Base-by-base conservation (phyloP, 2,888 invertebrate species). In the Boloria euphrosyne region DNA sequence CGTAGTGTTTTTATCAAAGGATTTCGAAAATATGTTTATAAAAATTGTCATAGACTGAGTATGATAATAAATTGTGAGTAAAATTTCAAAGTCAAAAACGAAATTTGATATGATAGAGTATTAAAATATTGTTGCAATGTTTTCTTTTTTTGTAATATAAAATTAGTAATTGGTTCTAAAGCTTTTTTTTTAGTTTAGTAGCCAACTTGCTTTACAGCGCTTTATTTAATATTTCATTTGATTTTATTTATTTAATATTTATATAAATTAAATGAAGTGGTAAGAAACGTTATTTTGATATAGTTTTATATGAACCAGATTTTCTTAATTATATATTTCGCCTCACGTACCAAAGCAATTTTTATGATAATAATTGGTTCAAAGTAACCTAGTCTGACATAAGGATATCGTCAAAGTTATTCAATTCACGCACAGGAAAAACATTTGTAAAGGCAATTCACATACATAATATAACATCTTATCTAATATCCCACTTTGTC, bases 1-100 rank as follows among this genome's bases (percentile, higher is more conserved):
- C 73, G 63, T 70, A 73, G 71, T 74, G 75, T 76, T 79, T 75
- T 73, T 66, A 62, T 59, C 58, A 66, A 65, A 68, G 59, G 16
- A 18, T 44, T 65, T 49, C 13, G 47, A 51, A 27, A 27, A 43
- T 64, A 27, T 58, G 22, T 46, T 14, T 22, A 57, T 57, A 17
- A 53, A 58, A 27, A 59, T 65, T 65, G 13, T 18, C 0, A 5
- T 60, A 14, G 38, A 17, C 3, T 52, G 5, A 16, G 43, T 55
- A 47, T 47, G 10, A 38, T 38, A 38, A 38, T 10, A 38, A 38
- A 38, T 38, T 38, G 31, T 38, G 31, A 38, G 10, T 38, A 38
- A 38, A 38, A 38, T 10, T 38, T 38, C 3, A 38, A 38, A 38
- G 10, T 38, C 31, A 38, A 38, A 38, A 10, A 38, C 31, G 31